Evolutionary conservation across 2,113 vertebrate species (phyloP), one percentile per base, ranked within the genome.

Genomic region (Pandion haliaetus): DNA sequence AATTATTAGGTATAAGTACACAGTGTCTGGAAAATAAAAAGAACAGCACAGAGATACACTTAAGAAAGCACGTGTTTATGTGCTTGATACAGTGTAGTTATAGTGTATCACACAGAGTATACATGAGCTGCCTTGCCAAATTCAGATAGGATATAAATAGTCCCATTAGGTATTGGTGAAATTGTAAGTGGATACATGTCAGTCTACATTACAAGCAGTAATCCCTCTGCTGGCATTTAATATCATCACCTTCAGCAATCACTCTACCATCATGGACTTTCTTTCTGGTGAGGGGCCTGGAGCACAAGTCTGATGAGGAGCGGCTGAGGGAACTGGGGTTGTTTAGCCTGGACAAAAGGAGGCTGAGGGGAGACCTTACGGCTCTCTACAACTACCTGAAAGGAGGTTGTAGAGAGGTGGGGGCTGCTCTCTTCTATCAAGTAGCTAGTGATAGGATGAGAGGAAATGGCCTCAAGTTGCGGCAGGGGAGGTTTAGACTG

Each of bases 81-180:
- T 90, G 63, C 54, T 83, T 70, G 55, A 85, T 78, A 90, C 25
- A 73, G 17, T 88, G 67, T 82, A 91, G 82, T 82, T 92, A 58
- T 5, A 90, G 71, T 42, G 32, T 57, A 66, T 88, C 66, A 85
- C 42, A 84, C 13, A 52, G 67, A 50, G 82, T 66, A 94, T 54
- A 58, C 42, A 59, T 12, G 23, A 95, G 82, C 71, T 90, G 58
- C 71, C 66, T 77, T 80, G 79, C 67, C 90, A 92, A 83, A 92
- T 90, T 86, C 96, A 94, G 71, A 93, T 9, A 62, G 62, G 34
- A 87, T 95, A 96, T 77, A 94, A 96, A 94, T 62, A 96, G 74
- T 70, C 38, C 45, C 80, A 74, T 88, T 92, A 92, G 58, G 80
- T 86, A 62, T 49, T 93, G 67, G 74, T 86, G 42, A 86, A 90